Evolutionary conservation across 2,888 invertebrate species (phyloP).

Genomic region (Zootermopsis nevadensis): DNA sequence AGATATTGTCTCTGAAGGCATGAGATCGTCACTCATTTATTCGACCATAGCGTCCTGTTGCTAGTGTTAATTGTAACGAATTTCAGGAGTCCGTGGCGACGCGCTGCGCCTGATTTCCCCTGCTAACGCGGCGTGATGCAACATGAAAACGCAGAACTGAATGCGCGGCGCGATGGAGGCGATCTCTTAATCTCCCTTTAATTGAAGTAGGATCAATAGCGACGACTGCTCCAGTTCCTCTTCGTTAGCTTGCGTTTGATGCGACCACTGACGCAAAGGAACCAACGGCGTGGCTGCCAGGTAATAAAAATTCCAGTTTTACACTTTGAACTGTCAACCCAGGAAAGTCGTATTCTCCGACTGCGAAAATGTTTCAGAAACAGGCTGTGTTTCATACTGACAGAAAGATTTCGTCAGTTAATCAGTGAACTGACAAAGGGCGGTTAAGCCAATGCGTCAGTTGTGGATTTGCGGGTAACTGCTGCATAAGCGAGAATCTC

Average conservation of each 20-base stretch:
- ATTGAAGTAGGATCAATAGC: slow-evolving; percentile 6
- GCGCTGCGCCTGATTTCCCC: not conserved
- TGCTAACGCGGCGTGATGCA: not conserved
- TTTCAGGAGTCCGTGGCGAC: not conserved
- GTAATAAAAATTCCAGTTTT: too few species aligned
- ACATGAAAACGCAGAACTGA: not conserved
- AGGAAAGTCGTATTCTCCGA: too few species aligned
- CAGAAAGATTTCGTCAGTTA: too few species aligned
- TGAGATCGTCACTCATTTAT: not conserved
- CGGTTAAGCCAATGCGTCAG: too few species aligned
- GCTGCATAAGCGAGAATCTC: too few species aligned
- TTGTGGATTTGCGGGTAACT: too few species aligned
- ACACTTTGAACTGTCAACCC: too few species aligned
- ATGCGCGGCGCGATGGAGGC: not conserved
- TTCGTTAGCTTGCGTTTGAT: not conserved
- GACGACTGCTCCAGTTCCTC: not conserved
- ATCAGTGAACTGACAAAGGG: too few species aligned
- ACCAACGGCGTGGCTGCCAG: not conserved
- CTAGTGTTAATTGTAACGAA: not conserved
- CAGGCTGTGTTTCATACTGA: too few species aligned
- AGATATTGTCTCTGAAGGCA: not conserved
- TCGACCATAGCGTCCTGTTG: not conserved
- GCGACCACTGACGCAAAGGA: not conserved
- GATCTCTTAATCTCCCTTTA: slow-evolving; percentile 13
- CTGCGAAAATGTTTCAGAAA: too few species aligned